phyloP scores from a whole-genome alignment of 2,113 vertebrate genomes.

The Hepsetus odoe region DNA sequence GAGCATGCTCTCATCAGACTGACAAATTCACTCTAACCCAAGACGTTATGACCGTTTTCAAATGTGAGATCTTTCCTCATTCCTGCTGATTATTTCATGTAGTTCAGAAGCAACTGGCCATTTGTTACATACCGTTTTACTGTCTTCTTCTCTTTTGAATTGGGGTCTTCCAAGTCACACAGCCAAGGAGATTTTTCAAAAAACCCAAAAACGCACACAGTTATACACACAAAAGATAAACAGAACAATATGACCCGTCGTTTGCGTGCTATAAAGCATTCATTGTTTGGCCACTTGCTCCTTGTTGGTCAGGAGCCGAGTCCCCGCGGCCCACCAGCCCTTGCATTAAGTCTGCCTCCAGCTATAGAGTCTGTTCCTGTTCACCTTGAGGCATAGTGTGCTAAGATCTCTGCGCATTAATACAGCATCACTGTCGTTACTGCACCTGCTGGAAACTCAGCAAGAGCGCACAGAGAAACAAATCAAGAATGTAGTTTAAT shows the following conservation, averaged over 20 bases:
- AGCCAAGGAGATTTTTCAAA: constrained; percentile 50
- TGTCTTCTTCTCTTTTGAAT: constrained; percentile 55
- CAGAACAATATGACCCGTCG: constrained; percentile 54
- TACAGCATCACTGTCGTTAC: background rate
- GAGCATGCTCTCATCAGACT: too few species aligned
- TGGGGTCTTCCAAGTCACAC: constrained; percentile 63
- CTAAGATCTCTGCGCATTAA: background rate
- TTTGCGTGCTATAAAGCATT: constrained; percentile 59
- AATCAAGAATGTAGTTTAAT: background rate
- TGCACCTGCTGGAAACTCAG: background rate
- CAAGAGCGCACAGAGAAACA: background rate
- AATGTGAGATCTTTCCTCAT: background rate
- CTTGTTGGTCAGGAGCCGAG: constrained; percentile 44
- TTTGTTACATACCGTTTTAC: constrained; percentile 58
- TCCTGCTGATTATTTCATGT: constrained; percentile 18
- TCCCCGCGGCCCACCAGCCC: background rate
- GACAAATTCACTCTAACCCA: too few species aligned
- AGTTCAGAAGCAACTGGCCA: background rate
- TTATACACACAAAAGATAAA: constrained; percentile 54
- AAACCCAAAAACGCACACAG: background rate
- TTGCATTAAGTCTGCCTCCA: constrained; percentile 35
- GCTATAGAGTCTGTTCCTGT: background rate
- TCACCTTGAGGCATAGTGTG: background rate
- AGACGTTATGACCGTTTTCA: background rate
- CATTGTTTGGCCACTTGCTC: constrained; percentile 61